A percentile compares a stretch with the other conserved stretches of the same genome.
These are phyloP conservation scores for Tetragonula carbonaria DNA, from an alignment of 2,888 invertebrate species.

Conservation along the genomic window DNA sequence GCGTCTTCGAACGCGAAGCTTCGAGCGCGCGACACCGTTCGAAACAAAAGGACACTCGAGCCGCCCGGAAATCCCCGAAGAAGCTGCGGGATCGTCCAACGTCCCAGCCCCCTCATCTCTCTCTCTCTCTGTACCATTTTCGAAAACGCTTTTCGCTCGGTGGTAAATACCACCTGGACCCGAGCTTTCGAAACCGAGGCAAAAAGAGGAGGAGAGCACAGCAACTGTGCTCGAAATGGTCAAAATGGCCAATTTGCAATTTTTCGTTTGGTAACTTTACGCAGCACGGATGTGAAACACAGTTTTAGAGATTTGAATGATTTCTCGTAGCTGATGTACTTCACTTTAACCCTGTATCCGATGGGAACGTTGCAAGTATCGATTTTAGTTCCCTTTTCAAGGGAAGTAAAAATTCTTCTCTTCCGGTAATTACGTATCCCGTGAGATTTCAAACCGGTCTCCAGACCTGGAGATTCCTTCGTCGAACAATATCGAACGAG, in stretches of 20 bases:
- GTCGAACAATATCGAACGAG: neutral
- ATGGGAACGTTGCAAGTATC: no score
- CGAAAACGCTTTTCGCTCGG: slow-evolving; percentile 18
- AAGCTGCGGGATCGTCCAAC: slow-evolving; percentile 41
- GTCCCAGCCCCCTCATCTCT: slow-evolving; percentile 30
- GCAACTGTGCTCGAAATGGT: no score
- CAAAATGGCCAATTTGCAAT: no score
- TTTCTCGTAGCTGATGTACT: no score
- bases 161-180: slow-evolving; percentile 38
- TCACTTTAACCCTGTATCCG: no score
- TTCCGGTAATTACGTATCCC: neutral
- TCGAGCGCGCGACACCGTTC: slow-evolving; percentile 9
- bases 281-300: no score
- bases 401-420: neutral
- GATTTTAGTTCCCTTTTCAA: no score
- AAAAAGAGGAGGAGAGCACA: no score
- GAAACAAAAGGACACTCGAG: slow-evolving; percentile 32
- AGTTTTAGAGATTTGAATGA: no score
- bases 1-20: slow-evolving; percentile 29
- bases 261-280: no score
- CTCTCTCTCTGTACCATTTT: slow-evolving; percentile 19
- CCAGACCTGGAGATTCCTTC: neutral
- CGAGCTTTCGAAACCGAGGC: neutral
- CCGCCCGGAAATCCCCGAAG: slow-evolving; percentile 28
- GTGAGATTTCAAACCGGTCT: neutral